A percentile compares a stretch with the other conserved stretches of the same genome.
phyloP scores from a whole-genome alignment of 2,113 vertebrate species.

The Progne subis region DNA sequence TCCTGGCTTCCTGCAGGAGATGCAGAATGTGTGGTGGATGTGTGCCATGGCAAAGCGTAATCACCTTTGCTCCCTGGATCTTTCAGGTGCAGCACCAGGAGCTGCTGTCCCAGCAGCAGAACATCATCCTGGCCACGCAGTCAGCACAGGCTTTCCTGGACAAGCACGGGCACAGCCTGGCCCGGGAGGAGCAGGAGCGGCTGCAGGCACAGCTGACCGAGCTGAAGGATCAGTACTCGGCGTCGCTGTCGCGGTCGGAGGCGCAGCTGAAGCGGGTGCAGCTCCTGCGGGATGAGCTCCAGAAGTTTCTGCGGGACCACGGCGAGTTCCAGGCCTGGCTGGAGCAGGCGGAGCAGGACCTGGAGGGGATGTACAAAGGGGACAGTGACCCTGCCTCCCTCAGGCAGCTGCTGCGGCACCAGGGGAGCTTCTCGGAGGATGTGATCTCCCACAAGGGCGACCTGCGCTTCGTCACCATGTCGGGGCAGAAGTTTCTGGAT shows the following conservation, averaged over 20 bases:
- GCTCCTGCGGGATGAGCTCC: slow-evolving; percentile 85
- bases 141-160: slow-evolving; percentile 86
- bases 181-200: slow-evolving; percentile 74
- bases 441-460: slow-evolving; percentile 98
- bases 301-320: slow-evolving; percentile 90
- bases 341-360: slow-evolving; percentile 83
- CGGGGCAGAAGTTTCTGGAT: slow-evolving; percentile 93
- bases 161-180: slow-evolving; percentile 80
- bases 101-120: slow-evolving; percentile 90
- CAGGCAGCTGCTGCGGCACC: slow-evolving; percentile 64
- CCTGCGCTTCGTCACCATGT: slow-evolving; percentile 93
- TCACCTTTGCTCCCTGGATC: background rate
- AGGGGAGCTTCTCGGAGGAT: slow-evolving; percentile 86
- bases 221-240: slow-evolving; percentile 81
- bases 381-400: slow-evolving; percentile 74
- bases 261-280: slow-evolving; percentile 82
- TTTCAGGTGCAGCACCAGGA: slow-evolving; percentile 84
- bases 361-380: slow-evolving; percentile 78
- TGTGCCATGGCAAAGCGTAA: rapidly evolving
- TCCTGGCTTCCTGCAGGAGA: background rate
- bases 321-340: slow-evolving; percentile 86
- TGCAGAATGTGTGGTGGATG: background rate
- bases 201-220: slow-evolving; percentile 78
- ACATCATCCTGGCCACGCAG: slow-evolving; percentile 86
- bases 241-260: slow-evolving; percentile 80